Evolutionary conservation across 2,888 invertebrate genomes (phyloP).

Genomic region (Lycocerus yunnanus): DNA sequence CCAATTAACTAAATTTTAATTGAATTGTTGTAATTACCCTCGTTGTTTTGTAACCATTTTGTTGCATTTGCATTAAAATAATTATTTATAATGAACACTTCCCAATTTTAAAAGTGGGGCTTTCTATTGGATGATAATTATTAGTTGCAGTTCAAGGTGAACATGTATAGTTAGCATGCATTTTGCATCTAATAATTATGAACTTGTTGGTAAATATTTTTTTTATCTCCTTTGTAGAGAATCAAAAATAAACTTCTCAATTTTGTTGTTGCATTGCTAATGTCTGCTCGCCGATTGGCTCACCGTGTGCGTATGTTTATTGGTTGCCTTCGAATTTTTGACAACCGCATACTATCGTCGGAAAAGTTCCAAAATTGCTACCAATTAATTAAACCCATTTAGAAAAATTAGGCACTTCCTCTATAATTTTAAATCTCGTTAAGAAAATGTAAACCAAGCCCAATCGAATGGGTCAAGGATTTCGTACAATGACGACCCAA

Average conservation of each 20-base stretch:
- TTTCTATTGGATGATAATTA: neutral
- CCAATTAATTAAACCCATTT: neutral
- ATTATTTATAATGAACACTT: neutral
- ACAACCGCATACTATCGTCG: too few relatives aligned
- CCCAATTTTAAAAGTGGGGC: neutral
- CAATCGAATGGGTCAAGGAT: neutral
- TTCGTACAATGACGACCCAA: neutral
- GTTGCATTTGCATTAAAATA: neutral
- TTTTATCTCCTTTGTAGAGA: neutral
- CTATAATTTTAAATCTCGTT: neutral
- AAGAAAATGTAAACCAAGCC: neutral
- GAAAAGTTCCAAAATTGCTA: neutral
- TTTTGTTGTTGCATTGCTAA: too few relatives aligned
- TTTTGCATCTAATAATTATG: neutral
- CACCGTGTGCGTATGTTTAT: neutral
- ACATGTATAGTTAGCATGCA: neutral
- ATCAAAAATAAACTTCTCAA: too few relatives aligned
- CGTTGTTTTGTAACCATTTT: neutral
- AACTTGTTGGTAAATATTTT: neutral
- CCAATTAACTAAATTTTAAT: neutral
- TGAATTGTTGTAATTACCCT: neutral
- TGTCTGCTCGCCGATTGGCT: too few relatives aligned
- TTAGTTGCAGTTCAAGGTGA: neutral
- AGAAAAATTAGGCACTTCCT: neutral
- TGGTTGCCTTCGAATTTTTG: neutral